Base-by-base conservation (phyloP, 2,113 vertebrate species). In the Lepisosteus oculatus region DNA sequence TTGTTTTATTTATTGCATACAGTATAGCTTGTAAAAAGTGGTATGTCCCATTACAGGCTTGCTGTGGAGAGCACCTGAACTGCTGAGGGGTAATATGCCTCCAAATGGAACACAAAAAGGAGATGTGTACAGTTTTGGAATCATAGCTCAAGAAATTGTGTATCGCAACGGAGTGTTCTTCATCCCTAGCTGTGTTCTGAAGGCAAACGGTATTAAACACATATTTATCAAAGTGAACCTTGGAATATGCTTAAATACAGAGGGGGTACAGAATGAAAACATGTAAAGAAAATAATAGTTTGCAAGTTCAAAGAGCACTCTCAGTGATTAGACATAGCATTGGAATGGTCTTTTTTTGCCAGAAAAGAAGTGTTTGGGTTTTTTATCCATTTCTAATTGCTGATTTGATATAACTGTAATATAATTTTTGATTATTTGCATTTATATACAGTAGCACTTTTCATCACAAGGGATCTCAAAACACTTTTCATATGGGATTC, bases 71-170 rank as follows among this genome's bases (percentile, higher is more conserved):
- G 84, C 80, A 11, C 84, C 82, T 14, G 84, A 85, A 67, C 72
- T 85, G 17, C 72, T 82, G 43, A 81, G 80, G n/a, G 56, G 69
- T 15, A 9, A 29, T n/a, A 69, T 69, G 51, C 63, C 74, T 14
- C 68, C 69, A 47, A 73, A 76, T 51, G 80, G 82, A 45, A 84
- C 78, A 43, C 82, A 84, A 73, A 84, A 75, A 42, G 84, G 77
- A 3, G 82, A 84, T 8, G 74, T 82, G 9, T 85, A 84, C 59
- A 84, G 82, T 68, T 82, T 85, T 51, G 77, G 70, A 51, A 78
- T 85, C 57, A 81, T 85, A 6, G 65, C 79, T 55, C 84, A 84
- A 63, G 80, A 84, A 61, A 72, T 84, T 13, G 76, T 79, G 44
- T 83, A 78, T 67, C 74, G 71, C 63, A 61, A 41, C 51, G 82